A percentile compares a stretch with the other conserved stretches of the same genome.
Evolutionary conservation across 2,113 vertebrate genomes (phyloP).

Genomic region (Mungos mungo): DNA sequence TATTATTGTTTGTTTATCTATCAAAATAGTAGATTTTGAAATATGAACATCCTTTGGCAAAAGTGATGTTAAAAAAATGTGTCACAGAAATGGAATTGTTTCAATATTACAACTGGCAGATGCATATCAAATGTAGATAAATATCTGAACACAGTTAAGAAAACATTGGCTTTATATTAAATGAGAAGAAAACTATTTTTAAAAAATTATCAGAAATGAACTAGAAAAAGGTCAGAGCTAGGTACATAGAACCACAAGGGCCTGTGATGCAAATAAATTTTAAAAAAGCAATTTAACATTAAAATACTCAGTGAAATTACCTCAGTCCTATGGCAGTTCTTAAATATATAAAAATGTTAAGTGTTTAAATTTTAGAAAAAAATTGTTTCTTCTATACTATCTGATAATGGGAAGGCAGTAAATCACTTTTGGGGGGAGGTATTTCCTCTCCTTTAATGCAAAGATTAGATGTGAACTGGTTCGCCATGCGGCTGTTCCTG

Average conservation of each 20-base stretch:
- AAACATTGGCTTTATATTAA: constrained; percentile 63
- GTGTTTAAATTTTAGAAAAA: not conserved
- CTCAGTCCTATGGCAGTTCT: constrained; percentile 9
- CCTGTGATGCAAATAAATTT: not conserved
- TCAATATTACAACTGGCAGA: constrained; percentile 24
- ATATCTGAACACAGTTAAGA: constrained; percentile 65
- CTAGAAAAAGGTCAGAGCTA: constrained; percentile 32
- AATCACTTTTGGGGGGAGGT: constrained; percentile 44
- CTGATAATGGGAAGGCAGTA: constrained; percentile 26
- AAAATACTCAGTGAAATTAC: constrained; percentile 62
- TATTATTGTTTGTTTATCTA: not conserved
- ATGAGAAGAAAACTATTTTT: constrained; percentile 39
- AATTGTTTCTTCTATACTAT: not conserved
- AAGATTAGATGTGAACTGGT: constrained; percentile 33
- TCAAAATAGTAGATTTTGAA: constrained; percentile 14
- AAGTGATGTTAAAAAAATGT: constrained; percentile 20
- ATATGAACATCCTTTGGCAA: not conserved
- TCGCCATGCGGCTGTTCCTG: not conserved
- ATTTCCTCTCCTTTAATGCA: not conserved
- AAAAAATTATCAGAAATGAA: constrained; percentile 71
- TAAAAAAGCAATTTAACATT: constrained; percentile 51
- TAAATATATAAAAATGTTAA: constrained; percentile 59
- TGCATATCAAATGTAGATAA: constrained; percentile 57
- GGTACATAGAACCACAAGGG: not conserved
- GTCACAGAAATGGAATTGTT: constrained; percentile 42